phyloP scores from a whole-genome alignment of 2,113 vertebrate genomes.

The Syngnathoides biaculeatus region DNA sequence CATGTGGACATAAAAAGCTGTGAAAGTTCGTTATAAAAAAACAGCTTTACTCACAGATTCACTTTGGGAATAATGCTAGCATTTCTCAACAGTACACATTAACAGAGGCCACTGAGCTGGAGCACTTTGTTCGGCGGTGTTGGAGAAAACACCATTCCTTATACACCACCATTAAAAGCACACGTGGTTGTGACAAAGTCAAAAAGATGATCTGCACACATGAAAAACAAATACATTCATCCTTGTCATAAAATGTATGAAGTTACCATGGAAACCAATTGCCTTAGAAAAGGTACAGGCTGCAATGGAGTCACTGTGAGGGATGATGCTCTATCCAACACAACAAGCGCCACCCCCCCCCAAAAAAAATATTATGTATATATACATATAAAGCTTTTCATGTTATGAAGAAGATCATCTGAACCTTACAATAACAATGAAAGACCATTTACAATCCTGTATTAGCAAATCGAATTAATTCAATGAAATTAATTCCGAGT shows the following conservation, averaged over 20 bases:
- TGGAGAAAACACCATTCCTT: not conserved
- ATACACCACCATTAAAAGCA: not conserved
- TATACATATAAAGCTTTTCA: not conserved
- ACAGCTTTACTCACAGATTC: too few species aligned
- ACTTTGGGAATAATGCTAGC: too few species aligned
- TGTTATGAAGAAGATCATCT: not conserved
- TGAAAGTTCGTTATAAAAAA: too few species aligned
- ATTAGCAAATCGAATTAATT: constrained; percentile 28
- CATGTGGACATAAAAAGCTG: too few species aligned
- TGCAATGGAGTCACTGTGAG: not conserved
- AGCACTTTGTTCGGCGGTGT: too few species aligned
- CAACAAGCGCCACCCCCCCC: not conserved
- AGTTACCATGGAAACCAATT: constrained; percentile 51
- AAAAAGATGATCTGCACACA: constrained; percentile 2
- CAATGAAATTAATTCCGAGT: constrained; percentile 50
- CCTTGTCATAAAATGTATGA: constrained; percentile 20
- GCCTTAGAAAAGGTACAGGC: constrained; percentile 11
- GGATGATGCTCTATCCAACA: not conserved
- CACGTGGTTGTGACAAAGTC: constrained; percentile 9
- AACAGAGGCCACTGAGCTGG: too few species aligned
- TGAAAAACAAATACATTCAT: constrained; percentile 9
- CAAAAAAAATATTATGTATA: too few species aligned
- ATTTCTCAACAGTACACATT: too few species aligned
- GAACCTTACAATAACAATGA: not conserved
- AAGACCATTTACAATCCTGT: not conserved